Evolutionary conservation across 2,888 invertebrate genomes (phyloP), one percentile per base, ranked within the genome.

Genomic region (Beris chalybata): DNA sequence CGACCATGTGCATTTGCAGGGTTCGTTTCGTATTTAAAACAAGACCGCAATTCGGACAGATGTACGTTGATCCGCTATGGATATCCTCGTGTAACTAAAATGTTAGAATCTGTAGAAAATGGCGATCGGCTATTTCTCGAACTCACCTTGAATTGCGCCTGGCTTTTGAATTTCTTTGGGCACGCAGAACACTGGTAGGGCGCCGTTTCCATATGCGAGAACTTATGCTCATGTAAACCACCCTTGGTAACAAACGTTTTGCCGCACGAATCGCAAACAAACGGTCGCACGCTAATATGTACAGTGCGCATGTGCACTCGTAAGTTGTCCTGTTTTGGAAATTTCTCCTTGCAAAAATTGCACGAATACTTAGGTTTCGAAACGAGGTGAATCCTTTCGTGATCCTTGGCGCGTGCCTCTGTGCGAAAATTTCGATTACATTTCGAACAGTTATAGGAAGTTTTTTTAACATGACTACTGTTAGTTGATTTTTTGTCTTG

Each of bases 191-290:
- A 83, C 52, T 77, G 76, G 70, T 78, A 83, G 0, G 82, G 83
- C 3, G 79, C 77, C 5, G 80, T 81, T 2, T 82, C 81, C 13
- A 81, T 81, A 69, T 84, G 83, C 2, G 81, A 81, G 5, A 82
- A 75, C 67, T 81, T 78, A 72, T 84, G 83, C 69, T 83, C 83
- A 45, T 80, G 82, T 0, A 83, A 73, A 2, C 83, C 81, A 1
- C 83, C 82, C 54, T 80, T 79, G 4, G 83, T 82, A 44, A 81
- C 81, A 22, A 82, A 78, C 11, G 80, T 78, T 64, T 81, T 79
- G 0, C 82, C 82, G 71, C 83, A 83, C 65, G 79, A 77, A 66
- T 83, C 82, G 68, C 83, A 83, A 12, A 82, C 77, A 68, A 76
- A 83, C 1, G 82, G 82, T 63, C 81, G 78, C 11, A 74, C 74